Evolutionary conservation across 2,888 invertebrate genomes (phyloP).

Genomic region (Morinoia aosen): DNA sequence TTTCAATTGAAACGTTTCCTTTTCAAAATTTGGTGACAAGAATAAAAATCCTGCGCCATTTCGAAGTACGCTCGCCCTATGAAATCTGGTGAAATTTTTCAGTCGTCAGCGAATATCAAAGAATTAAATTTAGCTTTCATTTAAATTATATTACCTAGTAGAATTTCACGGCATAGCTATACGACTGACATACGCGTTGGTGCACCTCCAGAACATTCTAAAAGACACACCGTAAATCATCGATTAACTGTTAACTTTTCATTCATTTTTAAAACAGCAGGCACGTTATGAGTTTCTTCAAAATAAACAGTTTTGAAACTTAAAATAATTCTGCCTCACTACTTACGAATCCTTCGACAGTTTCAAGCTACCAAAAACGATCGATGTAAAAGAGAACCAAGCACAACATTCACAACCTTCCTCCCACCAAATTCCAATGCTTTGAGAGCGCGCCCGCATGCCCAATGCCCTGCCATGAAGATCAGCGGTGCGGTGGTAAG

Average conservation of each 20-base stretch:
- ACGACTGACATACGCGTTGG: not conserved
- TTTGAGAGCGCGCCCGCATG: not conserved
- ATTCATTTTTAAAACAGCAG: not conserved
- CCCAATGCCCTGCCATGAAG: not conserved
- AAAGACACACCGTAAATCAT: not conserved
- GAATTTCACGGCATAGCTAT: not conserved
- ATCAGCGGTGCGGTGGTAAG: not conserved
- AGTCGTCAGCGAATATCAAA: not conserved
- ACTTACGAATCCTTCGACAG: not conserved
- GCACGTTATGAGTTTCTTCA: not conserved
- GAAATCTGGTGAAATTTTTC: not conserved
- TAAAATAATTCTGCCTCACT: not conserved
- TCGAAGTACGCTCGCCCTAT: not conserved
- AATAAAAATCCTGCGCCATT: not conserved
- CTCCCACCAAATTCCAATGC: not conserved
- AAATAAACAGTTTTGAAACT: not conserved
- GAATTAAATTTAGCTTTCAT: not conserved
- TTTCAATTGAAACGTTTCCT: not conserved
- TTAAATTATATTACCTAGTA: not conserved
- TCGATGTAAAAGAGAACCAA: not conserved
- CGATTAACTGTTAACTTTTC: not conserved
- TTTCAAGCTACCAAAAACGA: not conserved
- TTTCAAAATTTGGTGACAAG: not conserved
- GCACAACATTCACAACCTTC: not conserved
- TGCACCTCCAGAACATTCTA: not conserved